Base-by-base conservation (phyloP, 2,888 invertebrate genomes). In the Chymomyza amoena region DNA sequence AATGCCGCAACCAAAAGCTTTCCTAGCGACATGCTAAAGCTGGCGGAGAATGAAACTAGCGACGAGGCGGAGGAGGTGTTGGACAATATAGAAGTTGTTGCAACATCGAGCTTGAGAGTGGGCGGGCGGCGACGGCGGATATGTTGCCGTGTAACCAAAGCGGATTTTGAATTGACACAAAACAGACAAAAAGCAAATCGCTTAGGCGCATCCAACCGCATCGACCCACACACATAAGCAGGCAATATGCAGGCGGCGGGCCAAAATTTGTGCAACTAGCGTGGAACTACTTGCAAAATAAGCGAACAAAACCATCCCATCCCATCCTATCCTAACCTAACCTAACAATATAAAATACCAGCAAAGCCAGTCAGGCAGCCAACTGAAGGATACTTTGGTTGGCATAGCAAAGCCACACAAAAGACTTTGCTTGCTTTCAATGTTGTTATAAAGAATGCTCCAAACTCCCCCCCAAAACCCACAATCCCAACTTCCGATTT, bases 111-210 rank as follows among this genome's bases (percentile, higher is more conserved):
- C 39, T 20, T 51, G 16, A 18, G 51, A 32, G 64, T 32, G 50
- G 39, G 39, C 39, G 62, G 62, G 61, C 59, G 60, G 20, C 28
- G 60, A 16, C 20, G 68, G 54, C 4, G 52, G 16, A 52, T 52
- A 9, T 73, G 78, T 66, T 71, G 71, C 80, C 77, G 79, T 79
- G 76, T 76, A 79, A 78, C 83, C 82, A 84, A 89, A 89, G 83
- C 86, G 82, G 88, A 89, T 89, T 88, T 89, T 78, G 77, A 86
- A 89, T 85, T 89, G 89, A 84, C 79, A 79, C 79, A 86, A 78
- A 85, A 82, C 78, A 80, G 79, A 79, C 77, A 82, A 76, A 89
- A 87, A 80, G 75, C 72, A 77, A 84, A 85, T 89, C 87, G 89
- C 87, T 89, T 88, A 89, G 86, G 87, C 86, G 80, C 82, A 89